Evolutionary conservation across 2,888 invertebrate species (phyloP).

Genomic region (Eretmocerus hayati): DNA sequence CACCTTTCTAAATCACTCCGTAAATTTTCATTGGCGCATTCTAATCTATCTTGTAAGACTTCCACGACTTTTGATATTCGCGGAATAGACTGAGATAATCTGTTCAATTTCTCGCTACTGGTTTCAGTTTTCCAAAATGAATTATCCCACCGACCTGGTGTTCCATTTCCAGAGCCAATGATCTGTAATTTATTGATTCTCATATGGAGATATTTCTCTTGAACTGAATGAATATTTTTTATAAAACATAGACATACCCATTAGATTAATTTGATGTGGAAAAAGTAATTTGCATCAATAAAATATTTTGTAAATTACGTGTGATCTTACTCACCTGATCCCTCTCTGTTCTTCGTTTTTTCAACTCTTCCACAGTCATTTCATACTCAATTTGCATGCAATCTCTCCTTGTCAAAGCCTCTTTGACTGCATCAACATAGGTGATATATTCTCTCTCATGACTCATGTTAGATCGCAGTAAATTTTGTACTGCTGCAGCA

Average conservation of each 20-base stretch:
- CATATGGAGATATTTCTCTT: too few species aligned
- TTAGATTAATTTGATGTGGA: too few species aligned
- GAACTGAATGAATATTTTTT: too few species aligned
- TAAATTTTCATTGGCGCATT: conserved; percentile 63
- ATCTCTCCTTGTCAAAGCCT: conserved; percentile 57
- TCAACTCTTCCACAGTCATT: conserved; percentile 56
- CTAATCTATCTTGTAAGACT: conserved; percentile 56
- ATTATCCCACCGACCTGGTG: conserved; percentile 39
- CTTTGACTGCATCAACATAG: conserved; percentile 63
- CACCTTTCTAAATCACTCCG: conserved; percentile 62
- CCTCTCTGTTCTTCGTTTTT: conserved; percentile 55
- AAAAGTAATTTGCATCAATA: not conserved
- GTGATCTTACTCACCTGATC: conserved; percentile 50
- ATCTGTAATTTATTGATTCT: too few species aligned
- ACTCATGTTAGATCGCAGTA: conserved; percentile 46
- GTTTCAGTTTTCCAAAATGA: conserved; percentile 58
- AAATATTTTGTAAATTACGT: not conserved
- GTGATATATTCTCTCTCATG: conserved; percentile 57
- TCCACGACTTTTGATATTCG: conserved; percentile 51
- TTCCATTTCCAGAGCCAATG: conserved; percentile 26
- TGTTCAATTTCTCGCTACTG: conserved; percentile 52
- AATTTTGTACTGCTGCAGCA: conserved; percentile 49
- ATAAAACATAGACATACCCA: too few species aligned
- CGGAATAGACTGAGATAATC: conserved; percentile 47
- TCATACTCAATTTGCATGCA: conserved; percentile 60